These are phyloP conservation scores for Thalassoma bifasciatum DNA, from an alignment of 2,113 vertebrate genomes.

Conservation along the genomic window DNA sequence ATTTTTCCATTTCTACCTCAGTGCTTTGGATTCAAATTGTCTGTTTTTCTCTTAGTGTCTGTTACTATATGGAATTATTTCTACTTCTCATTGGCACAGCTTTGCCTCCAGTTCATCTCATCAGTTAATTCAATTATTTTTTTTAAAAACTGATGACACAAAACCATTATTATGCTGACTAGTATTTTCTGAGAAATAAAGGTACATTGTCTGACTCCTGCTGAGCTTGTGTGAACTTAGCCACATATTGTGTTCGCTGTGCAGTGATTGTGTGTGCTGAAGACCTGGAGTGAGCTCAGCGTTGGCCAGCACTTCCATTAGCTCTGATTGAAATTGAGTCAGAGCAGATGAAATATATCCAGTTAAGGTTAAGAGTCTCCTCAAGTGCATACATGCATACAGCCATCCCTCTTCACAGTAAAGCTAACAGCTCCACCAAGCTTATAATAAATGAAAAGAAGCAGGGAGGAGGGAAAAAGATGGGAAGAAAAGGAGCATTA, in stretches of 20 bases:
- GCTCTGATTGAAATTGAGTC: conserved; percentile 86
- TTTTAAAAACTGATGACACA: not conserved
- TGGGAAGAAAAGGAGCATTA: conserved; percentile 23
- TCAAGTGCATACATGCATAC: conserved; percentile 23
- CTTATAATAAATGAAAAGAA: conserved; percentile 58
- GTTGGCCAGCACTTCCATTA: conserved; percentile 90
- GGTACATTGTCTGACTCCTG: conserved; percentile 15
- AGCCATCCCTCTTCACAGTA: conserved; percentile 66
- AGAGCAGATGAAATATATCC: conserved; percentile 81
- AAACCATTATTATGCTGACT: conserved; percentile 3
- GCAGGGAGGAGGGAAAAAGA: conserved; percentile 28
- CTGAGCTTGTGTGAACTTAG: conserved; percentile 23
- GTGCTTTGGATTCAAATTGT: not conserved
- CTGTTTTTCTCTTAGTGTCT: too few relatives aligned
- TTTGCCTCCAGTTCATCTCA: not conserved
- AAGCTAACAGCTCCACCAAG: conserved; percentile 30
- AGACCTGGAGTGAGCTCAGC: conserved; percentile 73
- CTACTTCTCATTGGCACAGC: not conserved
- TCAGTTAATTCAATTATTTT: not conserved
- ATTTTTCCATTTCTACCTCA: too few relatives aligned
- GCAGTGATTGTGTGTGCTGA: conserved; percentile 55
- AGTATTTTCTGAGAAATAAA: not conserved
- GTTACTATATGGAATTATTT: too few relatives aligned
- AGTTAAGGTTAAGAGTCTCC: conserved; percentile 78
- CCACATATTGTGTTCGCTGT: conserved; percentile 23